Evolutionary conservation across 2,113 vertebrate genomes (phyloP).

Genomic region (Accipiter virgatus): DNA sequence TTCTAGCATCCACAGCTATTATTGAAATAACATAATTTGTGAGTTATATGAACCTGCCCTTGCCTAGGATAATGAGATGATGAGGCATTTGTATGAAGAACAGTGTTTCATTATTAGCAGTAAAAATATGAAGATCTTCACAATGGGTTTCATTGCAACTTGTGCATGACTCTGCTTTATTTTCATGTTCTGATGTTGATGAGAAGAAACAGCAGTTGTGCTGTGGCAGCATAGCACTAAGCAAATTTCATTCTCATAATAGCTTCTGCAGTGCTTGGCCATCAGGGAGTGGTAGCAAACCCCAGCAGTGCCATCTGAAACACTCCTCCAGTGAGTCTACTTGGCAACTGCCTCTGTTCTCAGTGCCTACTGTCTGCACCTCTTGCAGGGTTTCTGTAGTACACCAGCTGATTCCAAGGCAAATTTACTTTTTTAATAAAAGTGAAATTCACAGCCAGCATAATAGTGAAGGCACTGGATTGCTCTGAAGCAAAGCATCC

Average conservation of each 20-base stretch:
- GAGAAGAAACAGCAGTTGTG: not conserved
- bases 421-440: slow-evolving; percentile 33
- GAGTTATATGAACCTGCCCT: not conserved
- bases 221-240: not conserved
- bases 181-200: not conserved
- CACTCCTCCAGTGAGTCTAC: not conserved
- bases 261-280: not conserved
- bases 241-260: not conserved
- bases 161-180: not conserved
- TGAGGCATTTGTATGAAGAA: slow-evolving; percentile 18
- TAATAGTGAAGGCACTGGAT: not conserved
- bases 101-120: not conserved
- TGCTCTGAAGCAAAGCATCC: not conserved
- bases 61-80: not conserved
- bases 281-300: not conserved
- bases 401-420: not conserved
- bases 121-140: not conserved
- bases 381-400: not conserved
- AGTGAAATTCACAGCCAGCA: not conserved
- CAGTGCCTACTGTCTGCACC: not conserved
- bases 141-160: not conserved
- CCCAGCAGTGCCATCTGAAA: not conserved
- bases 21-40: slow-evolving; percentile 20
- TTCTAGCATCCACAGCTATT: slow-evolving; percentile 2
- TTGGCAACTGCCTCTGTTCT: not conserved